Evolutionary conservation across 2,888 invertebrate species (phyloP), one percentile per base, ranked within the genome.

Genomic region (Chaitophorus viminalis): DNA sequence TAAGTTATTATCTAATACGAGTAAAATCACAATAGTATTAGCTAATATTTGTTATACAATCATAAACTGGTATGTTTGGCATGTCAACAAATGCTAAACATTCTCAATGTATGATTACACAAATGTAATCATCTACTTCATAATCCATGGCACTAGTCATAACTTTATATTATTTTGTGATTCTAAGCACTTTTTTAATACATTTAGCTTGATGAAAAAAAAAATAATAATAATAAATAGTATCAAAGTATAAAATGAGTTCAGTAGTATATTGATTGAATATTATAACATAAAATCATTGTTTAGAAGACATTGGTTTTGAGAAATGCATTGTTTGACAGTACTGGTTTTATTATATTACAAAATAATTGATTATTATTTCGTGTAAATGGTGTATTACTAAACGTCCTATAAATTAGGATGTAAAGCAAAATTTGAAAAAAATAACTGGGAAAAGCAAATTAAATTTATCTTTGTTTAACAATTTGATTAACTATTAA

Each of bases 221-320:
- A 85, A 79, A 81, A 87, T 81, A n/a, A n/a, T n/a, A n/a, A n/a
- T n/a, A n/a, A n/a, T n/a, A n/a, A n/a, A n/a, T n/a, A 74, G 60
- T 87, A 87, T 79, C 75, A 87, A 87, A 87, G 46, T 87, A 87
- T 79, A 87, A 87, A 87, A 87, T 87, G 46, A 81, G 39, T 81
- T 81, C 60, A 74, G 72, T 74, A 46, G 79, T 87, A 77, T 72
- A 81, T 87, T n/a, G 65, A 87, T 81, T 68, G 46, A 84, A 46
- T 84, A 84, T 65, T 76, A 60, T 79, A 60, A 84, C 65, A 84
- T 46, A 65, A 65, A 75, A 72, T 76, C 0, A 33, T 36, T 74
- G 25, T 79, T 74, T 81, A 87, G 81, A 86, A 78, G 79, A 87
- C 87, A 74, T 86, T 75, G 78, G 79, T 79, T 87, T 78, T 85